Base-by-base conservation (phyloP, 2,797 vertebrate species). In the Perodicticus potto region DNA sequence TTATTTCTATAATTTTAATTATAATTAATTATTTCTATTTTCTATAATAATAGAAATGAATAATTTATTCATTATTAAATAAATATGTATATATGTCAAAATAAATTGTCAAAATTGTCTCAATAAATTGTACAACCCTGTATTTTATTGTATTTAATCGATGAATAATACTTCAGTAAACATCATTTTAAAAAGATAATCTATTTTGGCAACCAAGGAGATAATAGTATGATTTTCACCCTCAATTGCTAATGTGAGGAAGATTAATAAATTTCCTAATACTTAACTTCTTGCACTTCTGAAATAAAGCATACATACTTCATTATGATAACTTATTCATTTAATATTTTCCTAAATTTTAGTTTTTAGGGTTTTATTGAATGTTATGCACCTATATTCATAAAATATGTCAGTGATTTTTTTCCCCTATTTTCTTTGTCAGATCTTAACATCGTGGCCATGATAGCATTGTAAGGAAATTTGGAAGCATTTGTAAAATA, bases 261-360 rank as follows among this genome's bases (percentile, higher is more conserved):
- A 65, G 17, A 73, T 20, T 70, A 34, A 29, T 74, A 74, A 8
- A 86, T 86, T 82, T 76, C 7, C 32, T n/a, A 49, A 91, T 82
- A 29, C 59, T 91, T 83, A 72, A 72, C 5, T 82, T 40, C 10
- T 96, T 87, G 34, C 7, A 88, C 91, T 80, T 87, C 13, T 84
- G 11, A 84, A 67, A 7, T 59, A 32, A 93, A 59, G 7, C 19
- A 49, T 8, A 63, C 19, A 49, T 8, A 63, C 19, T 37, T 81
- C 13, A 63, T 81, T 67, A 55, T 82, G 32, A 63, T 32, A 67
- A 73, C 78, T 45, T 86, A 57, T 53, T 87, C 19, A 37, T 49
- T 73, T 43, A 45, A 34, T 67, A 29, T 73, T 32, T 77, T 67
- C 12, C 16, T 80, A 78, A 13, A 73, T 88, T 94, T 82, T 23